phyloP scores from a whole-genome alignment of 1,140 invertebrate species.

The Antheraea pernyi region DNA sequence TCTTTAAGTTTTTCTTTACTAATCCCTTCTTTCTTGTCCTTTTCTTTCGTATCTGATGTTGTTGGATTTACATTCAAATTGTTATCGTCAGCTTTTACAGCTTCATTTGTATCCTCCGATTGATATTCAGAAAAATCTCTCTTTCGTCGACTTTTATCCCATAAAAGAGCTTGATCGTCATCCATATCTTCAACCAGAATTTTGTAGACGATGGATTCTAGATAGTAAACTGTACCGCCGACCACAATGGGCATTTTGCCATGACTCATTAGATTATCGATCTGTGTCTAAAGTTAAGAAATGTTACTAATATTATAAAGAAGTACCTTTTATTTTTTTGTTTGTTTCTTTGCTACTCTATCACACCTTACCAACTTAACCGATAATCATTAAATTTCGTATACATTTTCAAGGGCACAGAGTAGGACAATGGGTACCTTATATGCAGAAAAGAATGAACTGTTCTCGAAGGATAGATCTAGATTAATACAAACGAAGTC shows the following conservation, averaged over 20 bases:
- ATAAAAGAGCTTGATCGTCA: conserved; percentile 54
- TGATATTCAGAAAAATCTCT: conserved; percentile 35
- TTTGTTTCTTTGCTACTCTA: no score
- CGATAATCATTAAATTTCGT: no score
- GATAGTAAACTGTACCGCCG: conserved; percentile 99
- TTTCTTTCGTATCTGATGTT: conserved; percentile 16
- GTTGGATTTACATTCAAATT: not conserved
- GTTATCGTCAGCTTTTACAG: not conserved
- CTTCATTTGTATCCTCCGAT: not conserved
- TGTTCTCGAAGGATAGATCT: no score
- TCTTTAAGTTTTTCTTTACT: conserved; percentile 48
- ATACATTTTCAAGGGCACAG: no score
- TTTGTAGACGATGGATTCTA: conserved; percentile 96
- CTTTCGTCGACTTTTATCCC: conserved; percentile 64
- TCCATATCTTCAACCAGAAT: conserved; percentile 84
- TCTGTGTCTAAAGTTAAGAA: conserved; percentile 77
- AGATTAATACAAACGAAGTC: no score
- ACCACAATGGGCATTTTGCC: conserved; percentile 95
- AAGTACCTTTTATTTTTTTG: no score
- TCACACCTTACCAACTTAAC: no score
- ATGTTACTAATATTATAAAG: no score
- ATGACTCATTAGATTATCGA: conserved; percentile 85
- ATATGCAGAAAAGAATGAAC: no score
- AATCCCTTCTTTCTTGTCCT: conserved; percentile 21
- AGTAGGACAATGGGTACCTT: no score